Evolutionary conservation across 2,888 invertebrate species (phyloP).

Genomic region (Caenorhabditis becei): DNA sequence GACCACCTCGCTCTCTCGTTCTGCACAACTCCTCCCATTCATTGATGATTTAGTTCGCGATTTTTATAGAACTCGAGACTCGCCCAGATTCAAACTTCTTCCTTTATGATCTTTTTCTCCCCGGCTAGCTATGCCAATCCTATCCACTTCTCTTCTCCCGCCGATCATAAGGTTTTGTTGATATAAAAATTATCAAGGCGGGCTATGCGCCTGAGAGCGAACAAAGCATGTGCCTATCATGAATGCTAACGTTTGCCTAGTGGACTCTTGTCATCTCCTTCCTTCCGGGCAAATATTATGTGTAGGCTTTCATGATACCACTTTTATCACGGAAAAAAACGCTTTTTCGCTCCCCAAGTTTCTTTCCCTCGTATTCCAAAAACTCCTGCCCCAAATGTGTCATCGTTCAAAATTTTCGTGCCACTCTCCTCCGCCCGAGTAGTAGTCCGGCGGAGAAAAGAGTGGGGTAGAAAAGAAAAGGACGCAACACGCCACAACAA

Average conservation of each 20-base stretch:
- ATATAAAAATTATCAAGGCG: slow-evolving; percentile 21
- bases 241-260: slow-evolving; percentile 13
- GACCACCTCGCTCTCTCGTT: slow-evolving; percentile 19
- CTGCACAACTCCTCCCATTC: slow-evolving; percentile 30
- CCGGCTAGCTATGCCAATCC: neutral
- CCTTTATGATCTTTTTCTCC: too few relatives aligned
- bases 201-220: neutral
- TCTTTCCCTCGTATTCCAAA: neutral
- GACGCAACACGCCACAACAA: slow-evolving; percentile 31
- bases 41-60: slow-evolving; percentile 22
- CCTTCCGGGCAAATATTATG: neutral
- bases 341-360: neutral
- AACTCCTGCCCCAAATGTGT: slow-evolving; percentile 4
- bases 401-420: slow-evolving; percentile 19
- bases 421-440: neutral
- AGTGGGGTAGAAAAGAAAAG: neutral
- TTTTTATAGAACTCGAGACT: neutral
- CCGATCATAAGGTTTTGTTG: slow-evolving; percentile 12
- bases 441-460: slow-evolving; percentile 16
- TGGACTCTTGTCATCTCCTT: slow-evolving; percentile 16
- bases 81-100: neutral
- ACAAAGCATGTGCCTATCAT: neutral
- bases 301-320: neutral
- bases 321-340: slow-evolving; percentile 6
- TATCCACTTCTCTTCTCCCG: neutral